A percentile compares a stretch with the other conserved stretches of the same genome.
Conservation (phyloP, 2,113 vertebrate species). For the Melospiza melodia region DNA sequence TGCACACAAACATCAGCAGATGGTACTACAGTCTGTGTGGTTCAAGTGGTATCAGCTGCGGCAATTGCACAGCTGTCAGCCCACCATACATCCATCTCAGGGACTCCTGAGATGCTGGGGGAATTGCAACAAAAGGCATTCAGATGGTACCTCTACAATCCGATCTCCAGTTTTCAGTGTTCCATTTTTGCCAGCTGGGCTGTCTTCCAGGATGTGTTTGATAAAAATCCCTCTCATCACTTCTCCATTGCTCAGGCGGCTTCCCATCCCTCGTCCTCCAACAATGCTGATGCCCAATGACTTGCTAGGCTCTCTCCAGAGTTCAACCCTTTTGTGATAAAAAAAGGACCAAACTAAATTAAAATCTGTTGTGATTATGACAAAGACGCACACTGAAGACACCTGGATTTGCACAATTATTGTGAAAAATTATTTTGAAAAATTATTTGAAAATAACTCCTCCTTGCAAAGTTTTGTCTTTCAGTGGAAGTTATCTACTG, state of each 20-base stretch:
- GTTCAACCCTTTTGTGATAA: conserved; percentile 84
- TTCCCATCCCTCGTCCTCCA: conserved; percentile 96
- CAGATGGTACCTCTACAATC: conserved; percentile 86
- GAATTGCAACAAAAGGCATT: background rate
- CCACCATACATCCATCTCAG: background rate
- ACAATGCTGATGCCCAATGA: conserved; percentile 98
- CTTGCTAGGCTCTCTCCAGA: conserved; percentile 90
- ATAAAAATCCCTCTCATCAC: conserved; percentile 99
- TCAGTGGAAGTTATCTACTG: background rate
- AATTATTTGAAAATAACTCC: background rate
- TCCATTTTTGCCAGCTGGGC: conserved; percentile 92
- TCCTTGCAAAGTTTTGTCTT: background rate
- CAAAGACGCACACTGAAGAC: background rate
- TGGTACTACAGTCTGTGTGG: background rate
- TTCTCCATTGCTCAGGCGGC: conserved; percentile 93
- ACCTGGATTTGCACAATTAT: background rate
- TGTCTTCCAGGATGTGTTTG: conserved; percentile 96
- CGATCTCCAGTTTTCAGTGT: conserved; percentile 95
- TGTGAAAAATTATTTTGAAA: background rate
- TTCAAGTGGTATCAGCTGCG: background rate
- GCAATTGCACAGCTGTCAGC: background rate
- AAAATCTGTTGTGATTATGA: background rate
- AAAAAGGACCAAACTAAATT: background rate
- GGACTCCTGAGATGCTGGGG: background rate
- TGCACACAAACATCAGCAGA: background rate